Evolutionary conservation across 1,140 invertebrate species (phyloP).

Genomic region (Manduca sexta): DNA sequence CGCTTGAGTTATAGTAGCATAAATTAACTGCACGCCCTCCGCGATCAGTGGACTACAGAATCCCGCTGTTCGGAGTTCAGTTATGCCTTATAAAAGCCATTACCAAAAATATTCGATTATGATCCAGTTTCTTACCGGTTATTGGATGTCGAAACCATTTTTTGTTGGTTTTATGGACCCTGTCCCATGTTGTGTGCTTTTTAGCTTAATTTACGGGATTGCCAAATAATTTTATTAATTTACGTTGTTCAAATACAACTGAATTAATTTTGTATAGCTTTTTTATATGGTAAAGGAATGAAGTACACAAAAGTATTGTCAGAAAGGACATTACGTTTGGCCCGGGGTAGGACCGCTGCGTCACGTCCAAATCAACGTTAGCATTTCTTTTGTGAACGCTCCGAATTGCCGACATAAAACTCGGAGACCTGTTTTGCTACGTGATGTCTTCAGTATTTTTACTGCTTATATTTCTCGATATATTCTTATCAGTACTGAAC

Average conservation of each 20-base stretch:
- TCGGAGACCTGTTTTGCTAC: conserved; percentile 55
- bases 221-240: too few species aligned
- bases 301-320: background rate
- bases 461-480: conserved; percentile 47
- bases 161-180: background rate
- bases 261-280: too few species aligned
- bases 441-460: conserved; percentile 60
- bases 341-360: conserved; percentile 14
- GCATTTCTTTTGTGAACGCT: conserved; percentile 66
- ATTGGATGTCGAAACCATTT: conserved; percentile 9
- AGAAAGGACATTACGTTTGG: conserved; percentile 26
- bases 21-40: conserved; percentile 57
- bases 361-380: conserved; percentile 48
- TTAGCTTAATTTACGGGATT: too few species aligned
- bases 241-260: too few species aligned
- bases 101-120: conserved; percentile 23
- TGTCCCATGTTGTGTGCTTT: background rate
- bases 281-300: too few species aligned
- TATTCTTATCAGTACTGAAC: conserved; percentile 55
- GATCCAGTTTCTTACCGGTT: conserved; percentile 22
- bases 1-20: conserved; percentile 61
- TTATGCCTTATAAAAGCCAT: conserved; percentile 21
- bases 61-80: conserved; percentile 17
- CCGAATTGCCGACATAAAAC: conserved; percentile 68
- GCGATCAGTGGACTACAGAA: conserved; percentile 24